Conservation (phyloP, 1,140 invertebrate genomes). For the Drosophila guanche region DNA sequence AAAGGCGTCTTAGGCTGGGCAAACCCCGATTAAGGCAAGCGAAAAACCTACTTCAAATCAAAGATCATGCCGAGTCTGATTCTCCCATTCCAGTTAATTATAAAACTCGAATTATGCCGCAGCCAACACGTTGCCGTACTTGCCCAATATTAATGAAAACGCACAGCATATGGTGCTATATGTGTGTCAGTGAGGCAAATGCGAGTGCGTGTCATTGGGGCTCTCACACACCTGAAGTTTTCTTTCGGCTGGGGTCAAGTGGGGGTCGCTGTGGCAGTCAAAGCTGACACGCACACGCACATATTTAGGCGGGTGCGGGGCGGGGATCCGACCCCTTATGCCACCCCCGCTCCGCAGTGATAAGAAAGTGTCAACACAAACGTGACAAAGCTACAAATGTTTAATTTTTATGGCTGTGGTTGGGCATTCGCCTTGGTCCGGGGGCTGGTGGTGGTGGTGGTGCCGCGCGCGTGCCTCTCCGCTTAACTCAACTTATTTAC, state of each 20-base stretch:
- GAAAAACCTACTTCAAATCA: not conserved
- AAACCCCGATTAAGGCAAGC: too few relatives aligned
- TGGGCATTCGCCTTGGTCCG: conserved; percentile 13
- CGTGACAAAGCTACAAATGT: conserved; percentile 82
- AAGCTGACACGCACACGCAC: conserved; percentile 76
- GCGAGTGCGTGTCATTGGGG: conserved; percentile 10
- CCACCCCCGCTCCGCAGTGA: conserved; percentile 58
- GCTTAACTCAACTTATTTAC: conserved; percentile 78
- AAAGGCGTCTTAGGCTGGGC: too few relatives aligned
- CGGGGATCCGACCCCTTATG: conserved; percentile 12
- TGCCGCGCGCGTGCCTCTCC: conserved; percentile 47
- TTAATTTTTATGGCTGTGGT: conserved; percentile 77
- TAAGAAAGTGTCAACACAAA: conserved; percentile 82
- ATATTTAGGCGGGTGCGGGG: conserved; percentile 61
- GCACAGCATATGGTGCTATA: conserved; percentile 50
- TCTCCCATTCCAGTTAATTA: conserved; percentile 49
- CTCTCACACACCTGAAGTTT: conserved; percentile 47
- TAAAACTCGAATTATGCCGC: conserved; percentile 56
- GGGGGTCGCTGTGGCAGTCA: conserved; percentile 58
- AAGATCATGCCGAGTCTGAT: conserved; percentile 1
- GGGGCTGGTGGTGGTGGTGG: conserved; percentile 7
- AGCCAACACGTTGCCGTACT: conserved; percentile 43
- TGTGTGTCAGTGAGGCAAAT: conserved; percentile 12
- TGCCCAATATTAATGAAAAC: conserved; percentile 59
- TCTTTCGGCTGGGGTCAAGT: conserved; percentile 66